These are phyloP conservation scores for Beroe forskalii DNA, from an alignment of 37 sponge, comb jelly and placozoan genomes.

Conservation along the genomic window DNA sequence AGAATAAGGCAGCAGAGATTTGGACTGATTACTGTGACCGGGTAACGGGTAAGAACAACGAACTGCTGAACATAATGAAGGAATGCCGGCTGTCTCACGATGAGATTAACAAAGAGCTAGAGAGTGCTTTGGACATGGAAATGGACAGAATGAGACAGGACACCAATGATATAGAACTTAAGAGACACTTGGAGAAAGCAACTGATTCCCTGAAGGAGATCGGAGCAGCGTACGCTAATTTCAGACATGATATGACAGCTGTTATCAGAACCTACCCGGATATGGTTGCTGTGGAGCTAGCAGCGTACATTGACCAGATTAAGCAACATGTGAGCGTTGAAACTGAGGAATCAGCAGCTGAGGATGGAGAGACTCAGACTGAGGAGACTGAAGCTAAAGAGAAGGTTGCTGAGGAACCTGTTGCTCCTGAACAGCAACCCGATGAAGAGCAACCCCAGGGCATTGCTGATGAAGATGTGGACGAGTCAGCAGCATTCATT, in stretches of 20 bases:
- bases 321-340: not conserved
- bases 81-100: conserved; percentile 17
- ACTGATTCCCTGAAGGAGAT: conserved; percentile 22
- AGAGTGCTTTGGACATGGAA: conserved; percentile 64
- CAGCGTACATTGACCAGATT: not conserved
- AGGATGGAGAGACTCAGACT: not conserved
- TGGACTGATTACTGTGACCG: conserved; percentile 14
- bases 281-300: conserved; percentile 27
- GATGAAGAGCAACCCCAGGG: not conserved
- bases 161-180: conserved; percentile 39
- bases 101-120: conserved; percentile 43
- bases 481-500: not conserved
- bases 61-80: not conserved
- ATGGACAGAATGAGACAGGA: conserved; percentile 65
- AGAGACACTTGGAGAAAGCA: conserved; percentile 29
- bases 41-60: conserved; percentile 5
- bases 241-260: not conserved
- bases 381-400: not conserved
- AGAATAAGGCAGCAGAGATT: conserved; percentile 7
- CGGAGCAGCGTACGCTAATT: conserved; percentile 19
- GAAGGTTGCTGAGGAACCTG: not conserved
- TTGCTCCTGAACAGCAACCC: not conserved
- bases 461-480: not conserved
- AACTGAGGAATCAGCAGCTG: not conserved
- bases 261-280: conserved; percentile 49